These are phyloP conservation scores for Lethrus apterus DNA, from an alignment of 1,140 invertebrate species.

Conservation along the genomic window DNA sequence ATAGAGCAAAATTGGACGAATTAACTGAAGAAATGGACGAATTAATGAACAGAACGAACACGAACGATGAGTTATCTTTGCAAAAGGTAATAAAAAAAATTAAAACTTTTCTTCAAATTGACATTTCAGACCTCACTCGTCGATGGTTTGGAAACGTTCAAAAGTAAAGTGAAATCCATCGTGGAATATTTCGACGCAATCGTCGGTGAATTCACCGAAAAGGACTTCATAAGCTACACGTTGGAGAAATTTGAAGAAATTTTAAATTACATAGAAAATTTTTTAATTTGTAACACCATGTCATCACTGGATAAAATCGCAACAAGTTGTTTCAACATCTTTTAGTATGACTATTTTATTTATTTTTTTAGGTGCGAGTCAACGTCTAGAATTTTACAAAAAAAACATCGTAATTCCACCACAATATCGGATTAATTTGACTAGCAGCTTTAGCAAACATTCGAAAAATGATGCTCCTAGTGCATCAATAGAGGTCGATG, in stretches of 20 bases:
- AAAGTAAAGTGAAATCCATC: not conserved
- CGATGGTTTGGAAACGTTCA: not conserved
- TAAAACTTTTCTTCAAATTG: not conserved
- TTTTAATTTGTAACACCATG: too few species aligned
- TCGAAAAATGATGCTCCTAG: too few species aligned
- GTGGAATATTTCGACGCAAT: not conserved
- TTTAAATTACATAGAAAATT: too few species aligned
- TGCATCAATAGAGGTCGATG: too few species aligned
- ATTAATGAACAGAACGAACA: not conserved
- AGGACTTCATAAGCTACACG: not conserved
- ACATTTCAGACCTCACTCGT: too few species aligned
- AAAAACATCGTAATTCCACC: slow-evolving; percentile 4
- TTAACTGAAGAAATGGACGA: slow-evolving; percentile 6
- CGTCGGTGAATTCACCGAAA: not conserved
- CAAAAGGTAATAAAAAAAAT: not conserved
- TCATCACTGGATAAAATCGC: too few species aligned
- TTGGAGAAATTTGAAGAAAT: too few species aligned
- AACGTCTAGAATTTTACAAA: slow-evolving; percentile 3
- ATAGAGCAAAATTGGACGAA: slow-evolving; percentile 13
- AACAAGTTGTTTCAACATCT: not conserved
- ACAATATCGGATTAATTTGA: not conserved
- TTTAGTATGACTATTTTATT: not conserved
- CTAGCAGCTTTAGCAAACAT: not conserved
- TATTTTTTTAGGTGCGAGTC: not conserved
- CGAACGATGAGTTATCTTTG: not conserved